These are phyloP conservation scores for Busseola fusca DNA, from an alignment of 2,888 invertebrate genomes.

Conservation along the genomic window DNA sequence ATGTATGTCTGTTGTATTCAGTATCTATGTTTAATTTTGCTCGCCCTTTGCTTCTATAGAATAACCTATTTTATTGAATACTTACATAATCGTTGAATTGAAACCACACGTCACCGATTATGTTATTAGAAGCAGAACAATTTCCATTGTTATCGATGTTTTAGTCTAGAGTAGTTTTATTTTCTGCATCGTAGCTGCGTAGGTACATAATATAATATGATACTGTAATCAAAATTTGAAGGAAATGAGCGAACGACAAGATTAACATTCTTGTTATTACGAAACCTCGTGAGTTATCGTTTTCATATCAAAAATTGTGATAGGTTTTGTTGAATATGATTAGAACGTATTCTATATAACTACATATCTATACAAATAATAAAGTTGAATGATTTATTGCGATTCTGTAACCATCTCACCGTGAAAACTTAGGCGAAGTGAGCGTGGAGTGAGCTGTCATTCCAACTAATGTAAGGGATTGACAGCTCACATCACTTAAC, in stretches of 20 bases:
- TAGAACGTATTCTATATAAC: background rate
- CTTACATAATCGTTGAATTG: conserved; percentile 22
- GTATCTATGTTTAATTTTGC: conserved; percentile 10
- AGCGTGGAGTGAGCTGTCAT: too few species aligned
- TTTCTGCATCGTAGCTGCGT: background rate
- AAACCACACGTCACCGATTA: conserved; percentile 26
- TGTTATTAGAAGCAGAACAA: conserved; percentile 19
- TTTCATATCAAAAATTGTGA: conserved; percentile 24
- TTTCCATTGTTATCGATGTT: conserved; percentile 39
- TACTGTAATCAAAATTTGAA: conserved; percentile 24
- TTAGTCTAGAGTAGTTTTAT: conserved; percentile 12
- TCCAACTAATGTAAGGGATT: too few species aligned
- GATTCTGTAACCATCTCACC: too few species aligned
- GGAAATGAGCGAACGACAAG: conserved; percentile 23
- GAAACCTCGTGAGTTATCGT: conserved; percentile 13
- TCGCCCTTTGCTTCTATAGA: background rate
- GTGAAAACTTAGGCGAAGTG: too few species aligned
- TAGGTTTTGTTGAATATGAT: conserved; percentile 21
- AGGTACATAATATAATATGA: background rate
- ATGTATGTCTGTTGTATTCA: background rate
- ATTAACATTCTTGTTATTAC: conserved; percentile 27
- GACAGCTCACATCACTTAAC: too few species aligned
- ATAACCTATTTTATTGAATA: background rate
- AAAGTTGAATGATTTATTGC: background rate
- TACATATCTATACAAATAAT: background rate